Evolutionary conservation across 2,888 invertebrate genomes (phyloP), one percentile per base, ranked within the genome.

Genomic region (Siphonodentalium dalli): DNA sequence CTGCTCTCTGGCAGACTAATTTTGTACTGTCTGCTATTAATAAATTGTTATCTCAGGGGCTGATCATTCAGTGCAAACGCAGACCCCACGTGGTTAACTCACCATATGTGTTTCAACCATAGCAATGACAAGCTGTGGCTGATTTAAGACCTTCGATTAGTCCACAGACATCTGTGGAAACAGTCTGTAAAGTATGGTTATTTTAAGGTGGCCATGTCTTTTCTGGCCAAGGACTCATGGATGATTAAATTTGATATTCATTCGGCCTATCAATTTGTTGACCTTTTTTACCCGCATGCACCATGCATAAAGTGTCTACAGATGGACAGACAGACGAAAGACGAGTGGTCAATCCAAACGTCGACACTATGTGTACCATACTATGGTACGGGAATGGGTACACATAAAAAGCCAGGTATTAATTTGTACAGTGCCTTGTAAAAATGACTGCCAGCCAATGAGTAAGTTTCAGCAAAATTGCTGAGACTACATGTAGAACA

Each of bases 221-320:
- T 29, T 38, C 5, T 47, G 9, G 5, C 27, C 29, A n/a, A 37
- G 21, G 47, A 27, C 26, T 23, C 27, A 28, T 47, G 47, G 47
- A 39, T 40, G 34, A 28, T 52, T 23, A 52, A 40, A 20, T 45
- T 52, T 39, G 52, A 52, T 27, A 52, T 40, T n/a, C 23, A 11
- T 26, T 38, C 51, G 15, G 51, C 37, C 15, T 51, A 51, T 21
- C 35, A 44, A 38, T 43, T 43, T 44, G 20, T 51, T 9, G 43
- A 51, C 31, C 42, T 51, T 26, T 21, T 20, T 27, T 43, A 26
- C 24, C 24, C 28, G 20, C 45, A 52, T 20, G 44, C 43, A 26
- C n/a, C n/a, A n/a, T n/a, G n/a, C n/a, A n/a, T n/a, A n/a, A n/a
- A n/a, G n/a, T n/a, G n/a, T n/a, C n/a, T n/a, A n/a, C n/a, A n/a